Conservation (phyloP, 1,140 invertebrate species). For the Carcinoscorpius rotundicauda region DNA sequence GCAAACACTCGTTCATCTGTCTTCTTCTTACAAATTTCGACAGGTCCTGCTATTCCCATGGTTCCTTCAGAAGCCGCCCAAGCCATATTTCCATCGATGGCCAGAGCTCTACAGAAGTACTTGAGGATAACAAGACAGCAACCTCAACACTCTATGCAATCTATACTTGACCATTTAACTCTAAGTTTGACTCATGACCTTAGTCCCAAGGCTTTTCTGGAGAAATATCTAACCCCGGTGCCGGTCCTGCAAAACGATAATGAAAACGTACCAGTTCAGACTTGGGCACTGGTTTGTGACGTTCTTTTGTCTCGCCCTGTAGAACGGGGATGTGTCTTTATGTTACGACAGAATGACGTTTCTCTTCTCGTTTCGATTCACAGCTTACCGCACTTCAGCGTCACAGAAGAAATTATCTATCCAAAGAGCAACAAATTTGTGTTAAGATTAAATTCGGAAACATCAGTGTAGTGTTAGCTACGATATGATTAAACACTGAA, state of each 20-base stretch:
- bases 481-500: no score
- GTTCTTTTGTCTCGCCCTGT: slow-evolving; percentile 68
- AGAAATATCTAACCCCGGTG: slow-evolving; percentile 65
- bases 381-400: slow-evolving; percentile 77
- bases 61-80: slow-evolving; percentile 91
- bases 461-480: slow-evolving; percentile 56
- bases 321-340: slow-evolving; percentile 64
- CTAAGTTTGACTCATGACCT: slow-evolving; percentile 83
- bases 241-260: slow-evolving; percentile 46
- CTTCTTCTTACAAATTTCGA: not conserved
- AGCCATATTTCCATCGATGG: slow-evolving; percentile 92
- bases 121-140: slow-evolving; percentile 88
- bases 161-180: slow-evolving; percentile 72
- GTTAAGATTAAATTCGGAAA: slow-evolving; percentile 85
- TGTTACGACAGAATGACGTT: slow-evolving; percentile 83
- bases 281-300: slow-evolving; percentile 88
- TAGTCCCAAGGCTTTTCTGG: slow-evolving; percentile 79
- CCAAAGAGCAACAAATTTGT: slow-evolving; percentile 93
- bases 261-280: slow-evolving; percentile 42
- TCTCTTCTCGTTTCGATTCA: slow-evolving; percentile 75
- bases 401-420: slow-evolving; percentile 93
- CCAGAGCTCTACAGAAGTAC: slow-evolving; percentile 90
- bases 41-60: slow-evolving; percentile 51
- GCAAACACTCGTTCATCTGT: no score
- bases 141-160: slow-evolving; percentile 84